phyloP scores from a whole-genome alignment of 2,797 vertebrate genomes.

The Rhyacichthys aspro region DNA sequence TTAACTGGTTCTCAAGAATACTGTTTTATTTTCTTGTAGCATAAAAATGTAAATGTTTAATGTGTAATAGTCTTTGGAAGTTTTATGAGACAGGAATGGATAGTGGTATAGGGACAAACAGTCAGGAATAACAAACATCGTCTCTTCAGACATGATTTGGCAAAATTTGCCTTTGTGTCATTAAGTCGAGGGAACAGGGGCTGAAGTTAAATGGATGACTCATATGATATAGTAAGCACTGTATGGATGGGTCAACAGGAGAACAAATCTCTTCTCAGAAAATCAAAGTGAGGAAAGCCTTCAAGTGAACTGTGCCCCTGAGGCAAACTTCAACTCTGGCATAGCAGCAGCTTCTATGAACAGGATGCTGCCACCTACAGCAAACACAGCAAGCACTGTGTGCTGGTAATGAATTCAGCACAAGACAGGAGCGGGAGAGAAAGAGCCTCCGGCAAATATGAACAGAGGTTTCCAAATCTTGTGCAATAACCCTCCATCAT shows the following conservation, averaged over 20 bases:
- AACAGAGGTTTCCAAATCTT: constrained; percentile 70
- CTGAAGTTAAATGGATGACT: constrained; percentile 32
- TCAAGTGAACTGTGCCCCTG: constrained; percentile 51
- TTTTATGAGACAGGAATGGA: too few species aligned
- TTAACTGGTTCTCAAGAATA: too few species aligned
- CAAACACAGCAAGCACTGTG: constrained; percentile 42
- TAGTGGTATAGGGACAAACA: too few species aligned
- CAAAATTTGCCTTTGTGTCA: constrained; percentile 5
- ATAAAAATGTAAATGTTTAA: too few species aligned
- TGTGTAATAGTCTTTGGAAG: too few species aligned
- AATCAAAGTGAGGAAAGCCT: constrained; percentile 60
- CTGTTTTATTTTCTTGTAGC: too few species aligned
- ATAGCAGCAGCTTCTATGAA: constrained; percentile 32
- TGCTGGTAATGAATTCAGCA: constrained; percentile 68
- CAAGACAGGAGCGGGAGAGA: constrained; percentile 47
- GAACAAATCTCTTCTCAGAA: constrained; percentile 41
- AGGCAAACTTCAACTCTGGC: constrained; percentile 62
- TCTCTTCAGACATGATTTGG: not conserved
- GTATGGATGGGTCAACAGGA: constrained; percentile 45
- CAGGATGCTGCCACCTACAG: constrained; percentile 75
- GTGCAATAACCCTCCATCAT: constrained; percentile 71
- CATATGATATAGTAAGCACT: constrained; percentile 20
- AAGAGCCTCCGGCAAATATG: constrained; percentile 64
- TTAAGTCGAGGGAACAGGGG: constrained; percentile 22
- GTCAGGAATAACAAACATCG: not conserved